phyloP scores from a whole-genome alignment of 35 echinoderm and acorn worm genomes.

The Patiria miniata region DNA sequence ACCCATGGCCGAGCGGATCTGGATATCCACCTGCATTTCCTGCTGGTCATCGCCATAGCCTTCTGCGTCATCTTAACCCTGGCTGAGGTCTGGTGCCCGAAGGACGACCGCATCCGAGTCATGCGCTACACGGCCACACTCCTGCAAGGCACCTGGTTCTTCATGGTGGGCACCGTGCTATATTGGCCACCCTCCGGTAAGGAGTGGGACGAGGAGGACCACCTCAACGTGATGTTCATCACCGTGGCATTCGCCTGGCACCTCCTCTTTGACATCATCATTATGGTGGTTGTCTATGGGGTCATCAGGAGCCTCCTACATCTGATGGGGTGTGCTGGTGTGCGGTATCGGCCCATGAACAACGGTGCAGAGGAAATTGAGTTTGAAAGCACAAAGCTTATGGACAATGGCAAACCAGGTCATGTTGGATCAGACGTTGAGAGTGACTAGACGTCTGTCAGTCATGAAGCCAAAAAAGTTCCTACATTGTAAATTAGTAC shows the following conservation, averaged over 20 bases:
- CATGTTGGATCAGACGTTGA: neutral
- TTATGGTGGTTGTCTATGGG: constrained; percentile 73
- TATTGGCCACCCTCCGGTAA: constrained; percentile 74
- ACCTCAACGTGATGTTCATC: constrained; percentile 74
- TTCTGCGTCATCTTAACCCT: constrained; percentile 46
- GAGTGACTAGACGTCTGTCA: neutral
- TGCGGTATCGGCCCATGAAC: constrained; percentile 65
- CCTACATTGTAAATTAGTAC: too few species aligned
- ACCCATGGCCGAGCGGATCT: constrained; percentile 69
- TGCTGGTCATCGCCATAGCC: constrained; percentile 75
- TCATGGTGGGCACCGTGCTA: constrained; percentile 69
- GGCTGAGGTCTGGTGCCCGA: constrained; percentile 49
- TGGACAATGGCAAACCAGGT: constrained; percentile 40
- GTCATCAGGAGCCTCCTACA: constrained; percentile 40
- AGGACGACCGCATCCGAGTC: constrained; percentile 54
- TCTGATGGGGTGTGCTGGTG: constrained; percentile 46
- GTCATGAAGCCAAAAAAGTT: too few species aligned
- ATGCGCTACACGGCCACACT: constrained; percentile 71
- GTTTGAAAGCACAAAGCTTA: constrained; percentile 44
- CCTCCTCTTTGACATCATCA: constrained; percentile 67
- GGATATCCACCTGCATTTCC: constrained; percentile 67
- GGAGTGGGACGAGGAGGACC: constrained; percentile 67
- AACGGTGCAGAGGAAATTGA: constrained; percentile 57
- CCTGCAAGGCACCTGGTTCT: constrained; percentile 98
- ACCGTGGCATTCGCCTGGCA: constrained; percentile 89